Conservation (phyloP, 1,140 invertebrate genomes). For the Drosophila navojoa region DNA sequence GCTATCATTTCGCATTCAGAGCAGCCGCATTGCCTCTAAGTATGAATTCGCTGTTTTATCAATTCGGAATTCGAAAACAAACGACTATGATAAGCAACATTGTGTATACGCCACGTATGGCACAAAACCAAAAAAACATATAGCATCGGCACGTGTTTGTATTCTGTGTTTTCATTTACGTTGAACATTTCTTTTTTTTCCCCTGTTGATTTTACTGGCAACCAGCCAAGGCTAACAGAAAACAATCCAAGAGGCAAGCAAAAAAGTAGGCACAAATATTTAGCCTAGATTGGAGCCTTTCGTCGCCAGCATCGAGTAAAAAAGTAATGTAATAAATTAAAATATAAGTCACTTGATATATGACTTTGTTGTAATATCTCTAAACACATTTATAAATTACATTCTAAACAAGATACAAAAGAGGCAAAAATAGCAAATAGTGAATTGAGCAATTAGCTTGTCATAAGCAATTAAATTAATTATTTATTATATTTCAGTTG, state of each 20-base stretch:
- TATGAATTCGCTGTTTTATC: slow-evolving; percentile 10
- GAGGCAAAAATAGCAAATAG: slow-evolving; percentile 2
- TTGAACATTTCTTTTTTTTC: slow-evolving; percentile 30
- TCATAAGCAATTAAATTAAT: slow-evolving; percentile 1
- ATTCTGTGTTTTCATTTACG: slow-evolving; percentile 41
- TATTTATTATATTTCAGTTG: background rate
- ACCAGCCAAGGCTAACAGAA: slow-evolving; percentile 55
- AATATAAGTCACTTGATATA: slow-evolving; percentile 12
- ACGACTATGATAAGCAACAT: slow-evolving; percentile 25
- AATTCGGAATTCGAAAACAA: background rate
- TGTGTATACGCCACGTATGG: slow-evolving; percentile 49
- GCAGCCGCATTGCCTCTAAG: background rate
- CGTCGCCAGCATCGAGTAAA: background rate
- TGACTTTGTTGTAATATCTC: background rate
- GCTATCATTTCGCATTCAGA: no score
- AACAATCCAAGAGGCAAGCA: slow-evolving; percentile 6
- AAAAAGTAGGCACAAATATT: slow-evolving; percentile 13
- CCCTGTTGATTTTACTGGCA: slow-evolving; percentile 50
- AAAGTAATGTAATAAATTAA: slow-evolving; percentile 26
- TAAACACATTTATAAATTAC: slow-evolving; percentile 1
- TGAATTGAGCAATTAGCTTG: slow-evolving; percentile 20
- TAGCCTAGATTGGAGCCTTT: slow-evolving; percentile 21
- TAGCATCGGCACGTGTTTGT: slow-evolving; percentile 34
- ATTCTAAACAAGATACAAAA: slow-evolving; percentile 14
- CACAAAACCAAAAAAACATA: background rate